Base-by-base conservation (phyloP, 37 sponge, comb jelly and placozoan species). In the Ephydatia muelleri region DNA sequence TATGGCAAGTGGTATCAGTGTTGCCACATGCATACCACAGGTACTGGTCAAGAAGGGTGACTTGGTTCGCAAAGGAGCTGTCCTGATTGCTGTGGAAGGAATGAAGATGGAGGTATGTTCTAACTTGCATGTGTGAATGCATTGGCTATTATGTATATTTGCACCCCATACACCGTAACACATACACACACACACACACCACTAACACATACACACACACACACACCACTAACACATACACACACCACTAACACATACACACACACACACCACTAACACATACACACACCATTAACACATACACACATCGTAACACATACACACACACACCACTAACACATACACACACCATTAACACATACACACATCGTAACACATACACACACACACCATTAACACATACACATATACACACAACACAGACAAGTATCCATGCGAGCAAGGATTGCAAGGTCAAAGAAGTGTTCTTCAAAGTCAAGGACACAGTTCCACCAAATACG, bases 41-140 rank as follows among this genome's bases (percentile, higher is more conserved):
- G 94, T 95, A 22, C 65, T 80, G 12, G 94, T 92, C 37, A 72
- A 49, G 14, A 67, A 74, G 30, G 94, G 91, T 2, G 91, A 95
- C 22, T 32, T 67, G 5, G 92, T 95, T 21, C 68, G n/a, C 1
- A 91, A 90, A 36, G 96, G 94, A 12, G 65, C 83, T 38, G 21
- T 82, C 0, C 77, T 95, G 40, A 79, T 95, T 35, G 85, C 91
- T 28, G 87, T 95, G 35, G 94, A 93, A 47, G 91, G 90, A 47
- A 95, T 95, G 96, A 95, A 95, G 65, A 85, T 93, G 85, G 94
- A 95, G 94, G 96, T 93, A 37, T 57, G 91, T 48, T 0, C 43
- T 26, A n/a, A 29, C 38, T 19, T 25, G 22, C 35, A 32, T 6
- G 22, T 67, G 64, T 78, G 28, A 21, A 27, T 48, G 64, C 31